These are phyloP conservation scores for Ganaspis sp. DNA, from an alignment of 1,140 invertebrate genomes.

Conservation along the genomic window DNA sequence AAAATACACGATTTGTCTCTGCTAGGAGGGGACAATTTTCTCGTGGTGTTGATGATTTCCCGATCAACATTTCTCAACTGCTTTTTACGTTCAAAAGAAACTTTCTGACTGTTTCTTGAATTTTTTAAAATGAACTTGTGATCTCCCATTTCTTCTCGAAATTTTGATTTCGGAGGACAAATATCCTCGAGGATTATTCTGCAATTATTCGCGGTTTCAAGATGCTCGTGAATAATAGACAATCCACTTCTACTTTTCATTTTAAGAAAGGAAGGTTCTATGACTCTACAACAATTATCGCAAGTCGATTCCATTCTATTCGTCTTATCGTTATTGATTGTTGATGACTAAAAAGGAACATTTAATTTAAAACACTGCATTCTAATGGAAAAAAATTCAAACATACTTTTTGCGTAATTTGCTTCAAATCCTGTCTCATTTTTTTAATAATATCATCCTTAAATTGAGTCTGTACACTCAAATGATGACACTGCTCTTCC, in stretches of 20 bases:
- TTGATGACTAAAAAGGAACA: slow-evolving; percentile 9
- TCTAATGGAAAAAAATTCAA: slow-evolving; percentile 31
- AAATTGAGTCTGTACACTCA: slow-evolving; percentile 73
- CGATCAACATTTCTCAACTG: slow-evolving; percentile 46
- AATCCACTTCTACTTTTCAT: slow-evolving; percentile 38
- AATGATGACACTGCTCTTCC: slow-evolving; percentile 73
- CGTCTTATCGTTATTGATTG: not conserved
- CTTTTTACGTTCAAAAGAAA: slow-evolving; percentile 33
- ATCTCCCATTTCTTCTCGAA: not conserved
- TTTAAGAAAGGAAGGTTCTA: not conserved
- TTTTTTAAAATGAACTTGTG: not conserved
- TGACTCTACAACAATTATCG: slow-evolving; percentile 21
- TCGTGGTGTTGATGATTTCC: slow-evolving; percentile 46
- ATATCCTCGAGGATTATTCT: slow-evolving; percentile 30
- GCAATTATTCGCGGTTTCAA: slow-evolving; percentile 18
- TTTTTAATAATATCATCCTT: slow-evolving; percentile 78
- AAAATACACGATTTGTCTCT: slow-evolving; percentile 24
- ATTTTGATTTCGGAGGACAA: slow-evolving; percentile 4
- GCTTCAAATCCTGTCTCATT: slow-evolving; percentile 75
- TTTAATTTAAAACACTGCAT: slow-evolving; percentile 29
- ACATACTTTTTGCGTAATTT: slow-evolving; percentile 59
- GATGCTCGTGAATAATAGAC: slow-evolving; percentile 29
- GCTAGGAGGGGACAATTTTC: slow-evolving; percentile 43
- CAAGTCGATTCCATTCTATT: slow-evolving; percentile 37
- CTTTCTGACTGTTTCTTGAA: slow-evolving; percentile 24